Evolutionary conservation across 2,888 invertebrate species (phyloP).

Genomic region (Eupithecia dodoneata): DNA sequence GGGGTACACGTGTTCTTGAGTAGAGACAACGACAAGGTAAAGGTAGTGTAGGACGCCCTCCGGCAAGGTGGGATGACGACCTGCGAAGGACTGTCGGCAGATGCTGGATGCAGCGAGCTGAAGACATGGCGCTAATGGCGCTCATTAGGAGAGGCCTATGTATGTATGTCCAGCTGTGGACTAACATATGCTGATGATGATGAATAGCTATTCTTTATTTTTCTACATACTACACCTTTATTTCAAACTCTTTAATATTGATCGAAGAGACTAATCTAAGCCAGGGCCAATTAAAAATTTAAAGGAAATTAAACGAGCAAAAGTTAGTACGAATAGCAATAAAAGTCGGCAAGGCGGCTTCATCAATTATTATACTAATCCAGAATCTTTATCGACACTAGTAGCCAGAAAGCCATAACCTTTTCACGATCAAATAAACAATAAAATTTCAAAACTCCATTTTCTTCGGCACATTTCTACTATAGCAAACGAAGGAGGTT

Average conservation of each 20-base stretch:
- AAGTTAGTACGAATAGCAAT: background rate
- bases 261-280: background rate
- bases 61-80: too few relatives aligned
- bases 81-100: too few relatives aligned
- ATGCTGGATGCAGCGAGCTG: too few relatives aligned
- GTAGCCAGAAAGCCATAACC: constrained; percentile 50
- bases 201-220: too few relatives aligned
- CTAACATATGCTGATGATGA: too few relatives aligned
- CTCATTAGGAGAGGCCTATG: too few relatives aligned
- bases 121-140: too few relatives aligned
- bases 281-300: background rate
- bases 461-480: constrained; percentile 65
- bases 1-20: too few relatives aligned
- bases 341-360: background rate
- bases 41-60: too few relatives aligned
- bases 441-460: constrained; percentile 70
- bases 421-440: constrained; percentile 74
- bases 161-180: too few relatives aligned
- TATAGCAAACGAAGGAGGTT: constrained; percentile 36
- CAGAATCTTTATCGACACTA: constrained; percentile 44
- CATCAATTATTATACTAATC: background rate
- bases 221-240: background rate
- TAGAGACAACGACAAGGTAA: too few relatives aligned
- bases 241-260: background rate
- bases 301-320: background rate